These are phyloP conservation scores for Megaptera novaeangliae DNA, from an alignment of 2,113 vertebrate genomes.

Conservation along the genomic window DNA sequence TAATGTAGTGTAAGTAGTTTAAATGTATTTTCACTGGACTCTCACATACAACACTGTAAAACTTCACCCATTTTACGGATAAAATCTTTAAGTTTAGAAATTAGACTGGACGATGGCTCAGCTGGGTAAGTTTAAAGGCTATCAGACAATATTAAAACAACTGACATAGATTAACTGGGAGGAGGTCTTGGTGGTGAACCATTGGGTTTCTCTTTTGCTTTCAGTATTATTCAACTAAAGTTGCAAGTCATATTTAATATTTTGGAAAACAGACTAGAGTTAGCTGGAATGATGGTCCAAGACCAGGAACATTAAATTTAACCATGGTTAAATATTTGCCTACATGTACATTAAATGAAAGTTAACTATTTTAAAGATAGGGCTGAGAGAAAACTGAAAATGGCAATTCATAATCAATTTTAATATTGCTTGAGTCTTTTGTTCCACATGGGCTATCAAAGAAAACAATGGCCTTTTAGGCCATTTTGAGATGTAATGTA, in stretches of 20 bases:
- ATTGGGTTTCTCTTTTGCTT: not conserved
- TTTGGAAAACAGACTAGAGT: not conserved
- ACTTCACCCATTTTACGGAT: not conserved
- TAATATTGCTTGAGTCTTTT: not conserved
- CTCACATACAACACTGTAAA: not conserved
- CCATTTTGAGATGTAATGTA: not conserved
- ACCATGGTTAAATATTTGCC: not conserved
- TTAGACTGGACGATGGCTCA: not conserved
- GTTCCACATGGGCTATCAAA: not conserved
- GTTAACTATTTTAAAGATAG: not conserved
- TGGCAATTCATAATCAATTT: not conserved
- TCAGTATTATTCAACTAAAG: not conserved
- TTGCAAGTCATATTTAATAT: not conserved
- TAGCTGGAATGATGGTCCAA: not conserved
- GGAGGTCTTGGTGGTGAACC: not conserved
- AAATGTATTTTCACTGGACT: not conserved
- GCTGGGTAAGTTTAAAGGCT: not conserved
- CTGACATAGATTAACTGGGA: not conserved
- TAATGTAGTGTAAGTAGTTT: not conserved
- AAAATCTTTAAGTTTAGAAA: not conserved
- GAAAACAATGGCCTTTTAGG: not conserved
- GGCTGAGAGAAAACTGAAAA: not conserved
- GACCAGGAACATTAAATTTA: not conserved
- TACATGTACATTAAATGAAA: not conserved
- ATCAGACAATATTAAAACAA: not conserved